These are phyloP conservation scores for Phoenoteleia sp. DNA, from an alignment of 2,888 invertebrate genomes.

Conservation along the genomic window DNA sequence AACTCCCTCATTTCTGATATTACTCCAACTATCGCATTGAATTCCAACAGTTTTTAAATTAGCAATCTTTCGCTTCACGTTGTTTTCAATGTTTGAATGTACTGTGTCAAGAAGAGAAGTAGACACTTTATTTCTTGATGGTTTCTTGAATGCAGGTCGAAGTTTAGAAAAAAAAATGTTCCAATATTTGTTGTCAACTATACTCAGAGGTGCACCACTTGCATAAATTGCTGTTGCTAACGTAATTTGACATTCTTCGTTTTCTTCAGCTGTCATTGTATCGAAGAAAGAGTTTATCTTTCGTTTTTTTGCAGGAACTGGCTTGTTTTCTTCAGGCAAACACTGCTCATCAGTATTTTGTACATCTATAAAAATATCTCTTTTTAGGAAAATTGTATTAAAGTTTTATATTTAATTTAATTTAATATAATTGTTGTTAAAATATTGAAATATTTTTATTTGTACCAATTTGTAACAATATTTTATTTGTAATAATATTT, in stretches of 20 bases:
- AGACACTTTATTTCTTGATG: constrained; percentile 64
- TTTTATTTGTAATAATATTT: too few relatives aligned
- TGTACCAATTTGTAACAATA: too few relatives aligned
- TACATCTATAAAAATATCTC: neutral
- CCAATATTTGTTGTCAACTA: constrained; percentile 72
- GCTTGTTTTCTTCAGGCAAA: neutral
- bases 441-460: too few relatives aligned
- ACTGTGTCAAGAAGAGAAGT: constrained; percentile 62
- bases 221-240: constrained; percentile 73
- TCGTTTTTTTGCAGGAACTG: constrained; percentile 4
- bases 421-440: too few relatives aligned
- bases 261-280: constrained; percentile 67
- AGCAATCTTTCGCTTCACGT: constrained; percentile 66
- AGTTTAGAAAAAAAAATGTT: constrained; percentile 61
- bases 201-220: constrained; percentile 69
- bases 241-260: constrained; percentile 68
- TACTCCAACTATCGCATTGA: constrained; percentile 66
- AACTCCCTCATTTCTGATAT: constrained; percentile 74
- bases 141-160: constrained; percentile 71
- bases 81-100: constrained; percentile 65
- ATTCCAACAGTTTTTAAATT: constrained; percentile 68
- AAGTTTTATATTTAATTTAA: too few relatives aligned
- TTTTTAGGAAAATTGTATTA: too few relatives aligned
- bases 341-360: constrained; percentile 1
- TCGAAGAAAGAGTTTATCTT: constrained; percentile 55